phyloP scores from a whole-genome alignment of 2,888 invertebrate genomes.

The Holacanthella duospinosa region DNA sequence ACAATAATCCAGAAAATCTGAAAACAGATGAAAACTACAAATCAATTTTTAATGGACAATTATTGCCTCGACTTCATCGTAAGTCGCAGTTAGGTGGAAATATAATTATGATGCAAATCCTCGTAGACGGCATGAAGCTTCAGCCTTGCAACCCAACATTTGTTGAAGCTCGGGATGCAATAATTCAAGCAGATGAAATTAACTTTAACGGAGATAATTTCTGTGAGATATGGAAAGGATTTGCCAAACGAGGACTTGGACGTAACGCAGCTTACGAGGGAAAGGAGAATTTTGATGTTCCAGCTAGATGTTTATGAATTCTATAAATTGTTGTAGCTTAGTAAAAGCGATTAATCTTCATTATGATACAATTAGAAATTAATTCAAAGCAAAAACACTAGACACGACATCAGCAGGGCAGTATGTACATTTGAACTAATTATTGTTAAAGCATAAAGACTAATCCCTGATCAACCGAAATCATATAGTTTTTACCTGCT shows the following conservation, averaged over 20 bases:
- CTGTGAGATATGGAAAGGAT: slow-evolving; percentile 7
- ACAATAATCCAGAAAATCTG: background rate
- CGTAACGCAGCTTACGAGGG: background rate
- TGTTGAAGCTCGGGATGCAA: slow-evolving; percentile 8
- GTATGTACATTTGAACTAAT: too few relatives aligned
- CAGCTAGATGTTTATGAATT: background rate
- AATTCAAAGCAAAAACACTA: too few relatives aligned
- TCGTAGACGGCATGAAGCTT: slow-evolving; percentile 8
- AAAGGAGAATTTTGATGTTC: background rate
- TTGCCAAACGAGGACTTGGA: slow-evolving; percentile 10
- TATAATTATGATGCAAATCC: background rate
- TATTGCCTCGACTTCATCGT: background rate
- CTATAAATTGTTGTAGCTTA: too few relatives aligned
- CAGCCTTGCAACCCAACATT: slow-evolving; percentile 8
- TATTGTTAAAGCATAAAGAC: too few relatives aligned
- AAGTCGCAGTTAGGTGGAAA: background rate
- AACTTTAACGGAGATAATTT: background rate
- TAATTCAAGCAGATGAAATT: slow-evolving; percentile 1
- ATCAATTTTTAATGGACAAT: background rate
- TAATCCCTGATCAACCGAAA: too few relatives aligned
- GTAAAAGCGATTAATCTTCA: too few relatives aligned
- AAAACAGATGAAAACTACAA: background rate
- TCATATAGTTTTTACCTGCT: too few relatives aligned
- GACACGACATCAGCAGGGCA: too few relatives aligned
- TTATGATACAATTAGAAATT: too few relatives aligned